These are phyloP conservation scores for Myopa testacea DNA, from an alignment of 2,888 invertebrate species.

Conservation along the genomic window DNA sequence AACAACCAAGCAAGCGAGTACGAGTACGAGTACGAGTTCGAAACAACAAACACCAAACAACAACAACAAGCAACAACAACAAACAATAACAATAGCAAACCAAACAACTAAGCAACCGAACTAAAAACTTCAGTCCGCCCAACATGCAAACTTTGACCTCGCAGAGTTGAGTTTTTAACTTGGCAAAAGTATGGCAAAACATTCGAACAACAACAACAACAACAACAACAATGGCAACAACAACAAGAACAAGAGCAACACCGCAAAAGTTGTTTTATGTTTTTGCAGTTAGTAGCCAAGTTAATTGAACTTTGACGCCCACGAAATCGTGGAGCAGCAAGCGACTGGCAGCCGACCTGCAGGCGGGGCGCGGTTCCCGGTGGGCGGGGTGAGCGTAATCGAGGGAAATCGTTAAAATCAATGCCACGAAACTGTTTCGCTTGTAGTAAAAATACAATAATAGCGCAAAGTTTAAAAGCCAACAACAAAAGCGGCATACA, in stretches of 20 bases:
- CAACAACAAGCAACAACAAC: conserved; percentile 20
- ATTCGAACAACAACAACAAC: background rate
- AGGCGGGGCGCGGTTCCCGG: background rate
- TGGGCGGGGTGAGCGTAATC: background rate
- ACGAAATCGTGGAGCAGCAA: conserved; percentile 7
- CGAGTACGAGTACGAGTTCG: background rate
- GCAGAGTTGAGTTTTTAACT: background rate
- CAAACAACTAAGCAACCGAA: background rate
- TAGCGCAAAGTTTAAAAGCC: background rate
- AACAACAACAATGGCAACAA: background rate
- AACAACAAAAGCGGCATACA: background rate
- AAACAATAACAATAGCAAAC: conserved; percentile 31
- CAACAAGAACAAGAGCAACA: background rate
- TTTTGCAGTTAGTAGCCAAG: conserved; percentile 1
- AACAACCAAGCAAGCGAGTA: conserved; percentile 12
- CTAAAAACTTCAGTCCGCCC: background rate
- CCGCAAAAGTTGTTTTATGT: conserved; percentile 16
- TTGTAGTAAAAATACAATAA: background rate
- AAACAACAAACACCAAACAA: conserved; percentile 14
- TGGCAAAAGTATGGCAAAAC: background rate
- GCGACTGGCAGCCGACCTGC: background rate
- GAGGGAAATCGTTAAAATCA: conserved; percentile 20
- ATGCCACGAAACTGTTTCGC: background rate
- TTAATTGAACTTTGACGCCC: conserved; percentile 31
- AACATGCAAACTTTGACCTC: conserved; percentile 12